A percentile compares a stretch with the other conserved stretches of the same genome.
Conservation (phyloP, 2,113 vertebrate species). For the Phocoena sinus region DNA sequence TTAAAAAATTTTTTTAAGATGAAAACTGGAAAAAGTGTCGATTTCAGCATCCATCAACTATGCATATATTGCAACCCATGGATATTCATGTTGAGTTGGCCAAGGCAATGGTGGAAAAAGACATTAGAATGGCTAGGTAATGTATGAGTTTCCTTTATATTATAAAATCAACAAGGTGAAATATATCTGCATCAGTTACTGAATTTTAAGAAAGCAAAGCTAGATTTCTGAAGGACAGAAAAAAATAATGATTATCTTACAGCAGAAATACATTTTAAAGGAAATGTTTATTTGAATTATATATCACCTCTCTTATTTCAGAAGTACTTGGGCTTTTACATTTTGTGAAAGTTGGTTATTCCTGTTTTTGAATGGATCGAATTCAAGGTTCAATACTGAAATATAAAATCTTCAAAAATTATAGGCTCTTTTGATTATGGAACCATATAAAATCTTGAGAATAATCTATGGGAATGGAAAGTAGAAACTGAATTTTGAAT, state of each 20-base stretch:
- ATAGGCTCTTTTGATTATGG: background rate
- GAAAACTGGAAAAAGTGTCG: conserved; percentile 91
- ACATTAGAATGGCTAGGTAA: conserved; percentile 93
- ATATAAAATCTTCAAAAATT: conserved; percentile 6
- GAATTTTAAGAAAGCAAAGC: conserved; percentile 11
- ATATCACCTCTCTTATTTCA: background rate
- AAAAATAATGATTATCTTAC: background rate
- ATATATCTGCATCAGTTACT: background rate
- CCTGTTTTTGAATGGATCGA: background rate
- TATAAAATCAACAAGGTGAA: background rate
- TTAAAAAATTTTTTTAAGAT: conserved; percentile 76
- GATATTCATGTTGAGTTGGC: conserved; percentile 91
- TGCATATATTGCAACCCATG: conserved; percentile 94
- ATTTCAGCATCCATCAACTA: conserved; percentile 84
- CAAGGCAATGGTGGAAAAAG: conserved; percentile 96
- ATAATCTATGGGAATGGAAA: background rate
- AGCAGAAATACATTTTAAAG: background rate
- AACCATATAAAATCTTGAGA: background rate
- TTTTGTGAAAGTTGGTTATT: background rate
- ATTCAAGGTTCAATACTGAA: background rate
- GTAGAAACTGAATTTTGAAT: conserved; percentile 20
- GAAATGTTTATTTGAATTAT: conserved; percentile 14
- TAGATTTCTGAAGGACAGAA: background rate
- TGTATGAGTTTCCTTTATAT: background rate
- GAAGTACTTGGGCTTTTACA: background rate